Evolutionary conservation across 2,797 vertebrate species (phyloP).

Genomic region (Ctenopoma kingsleyae): DNA sequence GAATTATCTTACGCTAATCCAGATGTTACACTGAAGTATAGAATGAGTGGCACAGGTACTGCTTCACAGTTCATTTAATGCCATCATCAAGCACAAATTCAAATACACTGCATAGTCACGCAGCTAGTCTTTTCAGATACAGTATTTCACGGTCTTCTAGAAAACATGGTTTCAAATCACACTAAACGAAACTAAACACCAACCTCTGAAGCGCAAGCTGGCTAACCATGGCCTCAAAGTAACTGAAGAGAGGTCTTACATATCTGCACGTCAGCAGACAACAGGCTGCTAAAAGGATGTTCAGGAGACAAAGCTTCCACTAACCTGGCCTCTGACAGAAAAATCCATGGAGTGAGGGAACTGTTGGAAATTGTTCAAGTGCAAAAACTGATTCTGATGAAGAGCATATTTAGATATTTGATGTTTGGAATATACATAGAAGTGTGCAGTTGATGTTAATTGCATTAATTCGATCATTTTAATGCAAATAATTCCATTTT

Average conservation of each 20-base stretch:
- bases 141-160: not conserved
- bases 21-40: not conserved
- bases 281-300: not conserved
- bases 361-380: not conserved
- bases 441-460: not conserved
- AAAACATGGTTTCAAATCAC: not conserved
- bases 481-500: not conserved
- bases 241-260: not conserved
- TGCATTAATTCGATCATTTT: not conserved
- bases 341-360: not conserved
- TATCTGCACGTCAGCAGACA: conserved; percentile 11
- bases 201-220: not conserved
- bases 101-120: not conserved
- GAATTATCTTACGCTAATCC: not conserved
- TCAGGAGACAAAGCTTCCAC: too few relatives aligned
- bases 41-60: not conserved
- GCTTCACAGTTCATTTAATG: not conserved
- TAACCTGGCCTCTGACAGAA: not conserved
- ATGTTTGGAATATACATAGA: not conserved
- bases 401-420: not conserved
- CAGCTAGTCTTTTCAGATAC: not conserved
- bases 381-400: not conserved
- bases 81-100: too few relatives aligned
- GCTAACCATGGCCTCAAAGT: not conserved
- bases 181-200: not conserved